Conservation (phyloP, 92 coral and sea anemone genomes). For the Parazoanthus atlanticus region DNA sequence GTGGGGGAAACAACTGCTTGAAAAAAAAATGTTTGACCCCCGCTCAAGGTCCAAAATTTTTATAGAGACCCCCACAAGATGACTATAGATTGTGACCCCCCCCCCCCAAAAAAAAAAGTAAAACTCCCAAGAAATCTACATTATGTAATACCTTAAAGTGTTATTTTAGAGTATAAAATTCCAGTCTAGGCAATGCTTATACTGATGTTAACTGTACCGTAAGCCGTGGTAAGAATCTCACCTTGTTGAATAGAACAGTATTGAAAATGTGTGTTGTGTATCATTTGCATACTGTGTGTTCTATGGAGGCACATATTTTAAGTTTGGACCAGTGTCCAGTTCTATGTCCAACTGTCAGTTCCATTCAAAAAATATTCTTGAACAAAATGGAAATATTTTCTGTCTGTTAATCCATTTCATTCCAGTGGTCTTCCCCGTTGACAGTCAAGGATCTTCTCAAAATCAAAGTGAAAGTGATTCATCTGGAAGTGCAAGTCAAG, state of each 20-base stretch:
- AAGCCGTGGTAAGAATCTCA: not conserved
- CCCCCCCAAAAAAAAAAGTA: too few relatives aligned
- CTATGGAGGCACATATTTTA: not conserved
- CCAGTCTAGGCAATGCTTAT: not conserved
- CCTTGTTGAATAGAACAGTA: not conserved
- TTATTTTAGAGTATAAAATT: not conserved
- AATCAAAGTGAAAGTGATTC: not conserved
- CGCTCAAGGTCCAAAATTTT: too few relatives aligned
- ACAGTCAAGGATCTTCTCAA: not conserved
- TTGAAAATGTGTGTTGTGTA: not conserved
- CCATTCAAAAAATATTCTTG: not conserved
- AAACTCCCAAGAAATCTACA: not conserved
- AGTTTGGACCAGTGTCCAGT: not conserved
- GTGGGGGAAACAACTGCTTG: too few relatives aligned
- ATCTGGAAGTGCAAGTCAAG: not conserved
- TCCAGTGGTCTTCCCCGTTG: not conserved
- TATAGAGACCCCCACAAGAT: too few relatives aligned
- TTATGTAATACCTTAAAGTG: not conserved
- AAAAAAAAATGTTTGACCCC: too few relatives aligned
- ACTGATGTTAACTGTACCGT: not conserved
- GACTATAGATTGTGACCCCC: too few relatives aligned
- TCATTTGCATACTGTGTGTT: not conserved
- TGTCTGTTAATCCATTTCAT: not conserved
- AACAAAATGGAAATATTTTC: not conserved
- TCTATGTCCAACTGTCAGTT: not conserved